phyloP scores from a whole-genome alignment of 1,140 invertebrate species.

The Pteromalus puparum region DNA sequence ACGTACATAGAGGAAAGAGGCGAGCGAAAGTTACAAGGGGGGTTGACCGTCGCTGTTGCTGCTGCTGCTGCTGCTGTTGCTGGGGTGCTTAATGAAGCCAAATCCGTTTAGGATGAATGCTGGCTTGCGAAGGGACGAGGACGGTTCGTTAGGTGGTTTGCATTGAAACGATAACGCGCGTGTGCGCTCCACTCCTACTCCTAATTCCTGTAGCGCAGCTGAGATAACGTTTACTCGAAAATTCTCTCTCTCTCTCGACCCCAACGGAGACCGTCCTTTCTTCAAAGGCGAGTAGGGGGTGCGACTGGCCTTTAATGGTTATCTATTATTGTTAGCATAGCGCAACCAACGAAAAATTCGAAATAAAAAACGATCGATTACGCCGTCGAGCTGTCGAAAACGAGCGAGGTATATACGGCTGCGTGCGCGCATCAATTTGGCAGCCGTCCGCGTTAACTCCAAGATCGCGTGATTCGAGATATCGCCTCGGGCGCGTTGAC shows the following conservation, averaged over 20 bases:
- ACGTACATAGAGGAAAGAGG: background rate
- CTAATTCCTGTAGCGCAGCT: constrained; percentile 5
- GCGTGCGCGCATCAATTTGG: constrained; percentile 57
- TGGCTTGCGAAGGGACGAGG: constrained; percentile 58
- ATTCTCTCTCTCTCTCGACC: constrained; percentile 1
- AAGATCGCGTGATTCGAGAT: constrained; percentile 58
- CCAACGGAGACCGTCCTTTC: no score
- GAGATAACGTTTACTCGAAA: constrained; percentile 49
- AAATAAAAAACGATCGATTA: background rate
- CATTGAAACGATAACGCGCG: constrained; percentile 66
- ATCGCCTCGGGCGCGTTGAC: constrained; percentile 40
- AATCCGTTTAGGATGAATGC: constrained; percentile 74
- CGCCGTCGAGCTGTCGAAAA: background rate
- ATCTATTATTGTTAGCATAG: no score
- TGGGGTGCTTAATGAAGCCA: constrained; percentile 73
- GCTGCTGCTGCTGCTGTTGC: background rate
- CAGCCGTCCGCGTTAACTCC: constrained; percentile 60
- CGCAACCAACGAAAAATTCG: no score
- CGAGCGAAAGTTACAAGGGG: background rate
- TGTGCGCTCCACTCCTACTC: constrained; percentile 2
- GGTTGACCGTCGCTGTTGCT: background rate
- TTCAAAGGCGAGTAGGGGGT: no score
- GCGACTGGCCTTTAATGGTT: background rate
- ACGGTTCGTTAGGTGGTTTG: constrained; percentile 71
- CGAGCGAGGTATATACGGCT: background rate